Conservation (phyloP, 2,888 invertebrate species). For the Epinotia brunnichana region DNA sequence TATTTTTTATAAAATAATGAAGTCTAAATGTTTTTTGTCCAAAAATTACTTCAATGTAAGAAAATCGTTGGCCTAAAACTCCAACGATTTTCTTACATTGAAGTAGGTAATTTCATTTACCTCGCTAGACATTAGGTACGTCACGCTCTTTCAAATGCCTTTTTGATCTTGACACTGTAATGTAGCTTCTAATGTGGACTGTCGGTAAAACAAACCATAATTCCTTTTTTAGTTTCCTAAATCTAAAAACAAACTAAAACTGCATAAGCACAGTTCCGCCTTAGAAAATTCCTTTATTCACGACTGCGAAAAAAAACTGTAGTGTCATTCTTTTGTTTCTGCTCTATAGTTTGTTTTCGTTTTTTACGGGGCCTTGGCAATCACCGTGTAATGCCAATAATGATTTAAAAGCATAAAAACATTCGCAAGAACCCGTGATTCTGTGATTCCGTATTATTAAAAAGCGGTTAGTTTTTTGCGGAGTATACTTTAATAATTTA, state of each 20-base stretch:
- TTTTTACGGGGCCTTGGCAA: conserved; percentile 39
- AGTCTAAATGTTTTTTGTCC: too few relatives aligned
- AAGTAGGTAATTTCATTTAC: neutral
- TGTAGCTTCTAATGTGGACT: too few relatives aligned
- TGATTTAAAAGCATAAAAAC: conserved; percentile 17
- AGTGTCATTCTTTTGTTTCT: conserved; percentile 34
- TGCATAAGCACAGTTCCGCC: neutral
- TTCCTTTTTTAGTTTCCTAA: neutral
- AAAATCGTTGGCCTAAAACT: too few relatives aligned
- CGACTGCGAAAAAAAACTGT: conserved; percentile 22
- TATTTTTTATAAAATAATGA: too few relatives aligned
- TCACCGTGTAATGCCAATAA: conserved; percentile 40
- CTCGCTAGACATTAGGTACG: neutral
- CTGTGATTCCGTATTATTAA: conserved; percentile 40
- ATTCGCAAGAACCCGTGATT: conserved; percentile 27
- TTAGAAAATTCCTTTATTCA: neutral
- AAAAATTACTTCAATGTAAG: too few relatives aligned
- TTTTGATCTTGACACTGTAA: too few relatives aligned
- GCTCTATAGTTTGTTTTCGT: conserved; percentile 27
- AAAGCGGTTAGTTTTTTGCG: conserved; percentile 35
- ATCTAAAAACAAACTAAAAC: neutral
- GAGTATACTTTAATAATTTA: conserved; percentile 18
- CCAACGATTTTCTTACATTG: too few relatives aligned
- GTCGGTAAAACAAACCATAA: too few relatives aligned
- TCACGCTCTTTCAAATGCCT: neutral